Base-by-base conservation (phyloP, 2,888 invertebrate genomes). In the Mythimna albipuncta region DNA sequence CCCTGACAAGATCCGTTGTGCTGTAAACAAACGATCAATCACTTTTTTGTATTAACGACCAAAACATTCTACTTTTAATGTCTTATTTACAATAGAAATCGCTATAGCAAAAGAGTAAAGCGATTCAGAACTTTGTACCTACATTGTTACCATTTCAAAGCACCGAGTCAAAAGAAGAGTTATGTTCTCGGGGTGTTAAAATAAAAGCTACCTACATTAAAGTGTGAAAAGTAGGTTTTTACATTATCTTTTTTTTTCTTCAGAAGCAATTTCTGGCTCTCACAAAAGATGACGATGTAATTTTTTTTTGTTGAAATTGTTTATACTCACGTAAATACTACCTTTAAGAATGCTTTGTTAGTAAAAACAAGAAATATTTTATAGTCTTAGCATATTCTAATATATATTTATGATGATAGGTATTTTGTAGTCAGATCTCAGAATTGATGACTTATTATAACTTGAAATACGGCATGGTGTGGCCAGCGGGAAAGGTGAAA, bases 131-230 rank as follows among this genome's bases (percentile, higher is more conserved):
- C 64, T 71, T 59, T 64, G 21, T 67, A n/a, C 47, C 47, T 16
- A 47, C 21, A 66, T 77, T 79, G 71, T 77, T 71, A 50, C 10
- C 13, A 16, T 58, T 81, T 66, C 66, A 71, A 61, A 67, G 35
- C 11, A 26, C 19, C 47, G 5, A 61, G 26, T 82, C 78, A 77
- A 77, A 82, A 64, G 82, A 77, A 77, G 82, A 79, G 78, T 79
- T 71, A 79, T 77, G 50, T 66, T 66, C 19, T 1, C 55, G n/a
- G 44, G 63, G 59, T 79, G 82, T 66, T 64, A 61, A 63, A 79
- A 82, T 81, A 77, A 82, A 71, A 67, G 55, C 64, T n/a, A 61
- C 64, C 67, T 61, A 71, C 63, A 71, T 77, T 77, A 71, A 64
- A 55, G 54, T 32, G 35, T 47, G 59, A 81, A 61, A 59, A 32